Evolutionary conservation across 2,797 vertebrate genomes (phyloP).

Genomic region (Aphelocoma californica): DNA sequence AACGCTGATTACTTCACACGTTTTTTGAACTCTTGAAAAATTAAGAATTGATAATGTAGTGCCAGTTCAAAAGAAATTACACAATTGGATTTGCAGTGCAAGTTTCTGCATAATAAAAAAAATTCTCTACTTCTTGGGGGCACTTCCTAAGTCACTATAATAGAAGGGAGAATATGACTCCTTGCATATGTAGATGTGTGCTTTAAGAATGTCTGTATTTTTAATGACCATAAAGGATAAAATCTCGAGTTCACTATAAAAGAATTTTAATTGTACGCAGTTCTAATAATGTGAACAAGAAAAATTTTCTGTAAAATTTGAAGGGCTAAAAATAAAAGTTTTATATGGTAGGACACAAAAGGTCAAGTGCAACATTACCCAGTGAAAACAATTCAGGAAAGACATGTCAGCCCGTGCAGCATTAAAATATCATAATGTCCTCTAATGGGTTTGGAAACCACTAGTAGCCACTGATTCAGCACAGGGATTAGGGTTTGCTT

Average conservation of each 20-base stretch:
- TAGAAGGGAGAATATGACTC: neutral
- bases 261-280: neutral
- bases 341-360: neutral
- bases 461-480: neutral
- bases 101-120: neutral
- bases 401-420: neutral
- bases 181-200: neutral
- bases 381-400: neutral
- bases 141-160: neutral
- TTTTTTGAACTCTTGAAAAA: neutral
- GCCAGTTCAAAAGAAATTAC: neutral
- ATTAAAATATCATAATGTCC: neutral
- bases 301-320: neutral
- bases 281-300: neutral
- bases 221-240: neutral
- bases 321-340: neutral
- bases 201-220: neutral
- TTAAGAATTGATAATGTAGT: neutral
- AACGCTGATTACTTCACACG: neutral
- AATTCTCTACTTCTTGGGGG: neutral
- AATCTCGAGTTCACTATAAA: neutral
- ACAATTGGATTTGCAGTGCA: neutral
- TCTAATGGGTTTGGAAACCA: neutral
- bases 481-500: neutral
- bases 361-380: neutral